Percentiles rank a stretch among this genome's conserved stretches.
phyloP scores from a whole-genome alignment of 2,888 invertebrate genomes.

The Uloborus plumipes region DNA sequence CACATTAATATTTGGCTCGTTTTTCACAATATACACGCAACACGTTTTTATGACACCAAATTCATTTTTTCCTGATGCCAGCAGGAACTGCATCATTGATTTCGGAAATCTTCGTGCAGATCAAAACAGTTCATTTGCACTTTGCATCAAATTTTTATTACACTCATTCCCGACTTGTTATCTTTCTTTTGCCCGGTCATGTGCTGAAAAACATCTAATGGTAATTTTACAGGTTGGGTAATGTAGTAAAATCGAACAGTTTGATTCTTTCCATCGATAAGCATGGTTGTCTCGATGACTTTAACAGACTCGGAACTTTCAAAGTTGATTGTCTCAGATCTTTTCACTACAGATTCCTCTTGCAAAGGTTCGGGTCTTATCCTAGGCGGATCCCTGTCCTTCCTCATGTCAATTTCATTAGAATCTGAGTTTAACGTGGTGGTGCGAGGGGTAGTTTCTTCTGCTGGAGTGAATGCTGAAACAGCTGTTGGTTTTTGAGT shows the following conservation, averaged over 20 bases:
- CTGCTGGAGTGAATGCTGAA: constrained; percentile 25
- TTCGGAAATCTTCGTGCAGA: background rate
- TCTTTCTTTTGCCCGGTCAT: constrained; percentile 36
- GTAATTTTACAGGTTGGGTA: constrained; percentile 56
- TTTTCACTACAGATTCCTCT: constrained; percentile 29
- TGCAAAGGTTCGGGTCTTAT: constrained; percentile 43
- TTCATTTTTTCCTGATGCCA: constrained; percentile 9
- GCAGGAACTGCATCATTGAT: constrained; percentile 7
- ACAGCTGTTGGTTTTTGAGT: constrained; percentile 23
- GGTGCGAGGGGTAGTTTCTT: constrained; percentile 35
- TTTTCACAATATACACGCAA: background rate
- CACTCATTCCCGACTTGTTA: constrained; percentile 24
- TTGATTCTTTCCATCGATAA: constrained; percentile 62
- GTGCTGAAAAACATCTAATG: constrained; percentile 52
- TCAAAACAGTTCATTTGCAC: background rate
- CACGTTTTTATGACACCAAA: background rate
- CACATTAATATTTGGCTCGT: constrained; percentile 6
- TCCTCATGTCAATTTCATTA: constrained; percentile 59
- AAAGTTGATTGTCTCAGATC: constrained; percentile 34
- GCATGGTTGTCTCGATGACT: constrained; percentile 57
- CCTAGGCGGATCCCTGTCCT: constrained; percentile 17
- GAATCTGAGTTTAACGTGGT: constrained; percentile 25
- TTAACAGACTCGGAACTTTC: constrained; percentile 54
- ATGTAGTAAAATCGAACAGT: constrained; percentile 59
- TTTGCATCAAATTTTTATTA: constrained; percentile 42